Base-by-base conservation (phyloP, 2,888 invertebrate species). In the Campaea margaritaria region DNA sequence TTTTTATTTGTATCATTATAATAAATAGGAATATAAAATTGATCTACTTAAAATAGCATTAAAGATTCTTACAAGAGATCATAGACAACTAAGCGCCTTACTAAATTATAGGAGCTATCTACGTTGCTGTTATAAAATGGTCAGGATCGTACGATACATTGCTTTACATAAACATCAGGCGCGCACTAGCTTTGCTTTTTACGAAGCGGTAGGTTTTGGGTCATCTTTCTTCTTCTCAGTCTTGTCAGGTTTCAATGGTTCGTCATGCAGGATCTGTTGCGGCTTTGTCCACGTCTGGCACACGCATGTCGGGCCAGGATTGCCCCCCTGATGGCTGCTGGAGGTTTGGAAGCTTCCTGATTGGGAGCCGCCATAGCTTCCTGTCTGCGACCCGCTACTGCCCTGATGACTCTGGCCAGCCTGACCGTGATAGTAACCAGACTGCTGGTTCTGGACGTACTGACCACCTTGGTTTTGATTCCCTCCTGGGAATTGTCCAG, bases 251-350 rank as follows among this genome's bases (percentile, higher is more conserved):
- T 52, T 50, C 9, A 56, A 57, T 13, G 34, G 50, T 21, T 56
- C 55, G 41, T 64, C 62, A 70, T 58, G 71, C 52, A 55, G 62
- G 2, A 60, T 73, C 55, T 44, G 65, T 58, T 21, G 58, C 62
- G 74, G 88, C 48, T 91, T 91, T 0, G 86, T 85, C 89, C 90
- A 91, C 0, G 91, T 79, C 62, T 90, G 91, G 65, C 92, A 92
- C 0, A 92, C 84, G 58, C 91, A 92, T 0, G 86, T 81, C 0
- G 88, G 90, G 0, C 88, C 90, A 21, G 77, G 76, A 0, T 69
- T 72, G 11, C 77, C 78, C 2, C 74, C 60, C 46, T 80, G 75
- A 11, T 81, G 79, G 12, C 78, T 77, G 0, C 31, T 47, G 31
- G 83, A 67, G 0, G 73, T 71, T 59, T 84, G 82, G 54, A 79